Percentiles rank a stretch among this genome's conserved stretches.
phyloP scores from a whole-genome alignment of 1,140 invertebrate genomes.

The Oncopodura yosiiana region DNA sequence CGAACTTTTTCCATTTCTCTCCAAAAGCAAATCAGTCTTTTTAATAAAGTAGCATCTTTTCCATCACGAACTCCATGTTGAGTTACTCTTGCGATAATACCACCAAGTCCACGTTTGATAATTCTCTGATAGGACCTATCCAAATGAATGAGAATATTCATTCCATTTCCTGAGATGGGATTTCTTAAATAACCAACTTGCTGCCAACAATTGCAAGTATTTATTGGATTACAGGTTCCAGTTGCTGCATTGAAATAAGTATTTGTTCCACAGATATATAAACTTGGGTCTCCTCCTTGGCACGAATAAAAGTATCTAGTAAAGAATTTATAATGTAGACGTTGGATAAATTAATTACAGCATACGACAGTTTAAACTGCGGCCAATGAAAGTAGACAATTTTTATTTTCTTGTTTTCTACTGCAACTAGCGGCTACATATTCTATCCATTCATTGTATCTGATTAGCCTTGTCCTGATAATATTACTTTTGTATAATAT shows the following conservation, averaged over 20 bases:
- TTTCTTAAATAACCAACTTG: slow-evolving; percentile 19
- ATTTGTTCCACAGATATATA: slow-evolving; percentile 29
- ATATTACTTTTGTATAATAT: too few relatives aligned
- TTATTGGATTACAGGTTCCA: slow-evolving; percentile 11
- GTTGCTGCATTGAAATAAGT: slow-evolving; percentile 20
- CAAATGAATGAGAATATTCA: slow-evolving; percentile 20
- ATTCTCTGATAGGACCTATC: slow-evolving; percentile 24
- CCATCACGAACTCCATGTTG: neutral
- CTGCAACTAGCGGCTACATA: too few relatives aligned
- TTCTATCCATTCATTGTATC: too few relatives aligned
- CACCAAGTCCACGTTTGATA: slow-evolving; percentile 8
- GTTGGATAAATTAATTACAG: too few relatives aligned
- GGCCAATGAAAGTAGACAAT: too few relatives aligned
- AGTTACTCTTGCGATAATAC: slow-evolving; percentile 6
- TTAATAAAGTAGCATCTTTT: slow-evolving; percentile 9
- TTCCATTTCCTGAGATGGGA: slow-evolving; percentile 4
- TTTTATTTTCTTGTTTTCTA: too few relatives aligned
- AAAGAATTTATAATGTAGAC: too few relatives aligned
- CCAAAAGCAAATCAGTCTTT: slow-evolving; percentile 32
- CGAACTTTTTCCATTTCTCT: slow-evolving; percentile 31
- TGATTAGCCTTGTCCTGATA: too few relatives aligned
- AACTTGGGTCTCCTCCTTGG: neutral
- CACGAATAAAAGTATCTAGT: too few relatives aligned
- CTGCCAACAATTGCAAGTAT: slow-evolving; percentile 27
- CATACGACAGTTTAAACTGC: too few relatives aligned